Evolutionary conservation across 2,113 vertebrate species (phyloP), one percentile per base, ranked within the genome.

Genomic region (Plecotus auritus): DNA sequence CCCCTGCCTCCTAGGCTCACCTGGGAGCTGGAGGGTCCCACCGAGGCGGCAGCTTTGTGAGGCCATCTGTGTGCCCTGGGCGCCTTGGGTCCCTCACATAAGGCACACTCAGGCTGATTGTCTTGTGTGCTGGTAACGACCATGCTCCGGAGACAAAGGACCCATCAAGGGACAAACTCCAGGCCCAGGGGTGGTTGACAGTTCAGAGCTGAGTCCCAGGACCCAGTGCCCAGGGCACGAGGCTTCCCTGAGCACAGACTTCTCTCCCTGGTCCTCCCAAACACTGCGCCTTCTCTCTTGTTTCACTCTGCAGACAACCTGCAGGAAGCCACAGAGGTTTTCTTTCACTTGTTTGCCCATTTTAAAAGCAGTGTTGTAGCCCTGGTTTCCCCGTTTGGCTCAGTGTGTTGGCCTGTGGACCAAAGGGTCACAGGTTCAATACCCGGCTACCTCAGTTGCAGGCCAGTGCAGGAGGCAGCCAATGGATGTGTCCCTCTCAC

Each of bases 81-180:
- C 1, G 0, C 23, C 13, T 6, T 1, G 0, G 30, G 45, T 35
- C 35, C 72, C 42, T 90, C 1, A 5, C 0, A 13, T 35, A 17
- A 45, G 35, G 49, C 66, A 30, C 32, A 45, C 7, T 7, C 0
- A 10, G 20, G 8, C 20, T 37, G 22, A 90, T 51, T 32, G 28
- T 30, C 32, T 20, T 23, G 16, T 66, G 70, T 18, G 74, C 81
- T 61, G 4, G 28, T n/a, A 26, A 49, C 17, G 12, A 18, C 11
- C 32, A 30, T 0, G 0, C 5, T 23, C 61, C 7, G 4, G 32
- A 54, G 47, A 20, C n/a, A 26, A 10, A 95, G 49, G 42, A 40
- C 51, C 5, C 4, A 23, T 70, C 13, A 1, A 40, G 37, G 20
- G 22, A 47, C 20, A 73, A 61, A 61, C 28, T 40, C 40, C 66